Base-by-base conservation (phyloP, 1,140 invertebrate genomes). In the Odontomachus brunneus region DNA sequence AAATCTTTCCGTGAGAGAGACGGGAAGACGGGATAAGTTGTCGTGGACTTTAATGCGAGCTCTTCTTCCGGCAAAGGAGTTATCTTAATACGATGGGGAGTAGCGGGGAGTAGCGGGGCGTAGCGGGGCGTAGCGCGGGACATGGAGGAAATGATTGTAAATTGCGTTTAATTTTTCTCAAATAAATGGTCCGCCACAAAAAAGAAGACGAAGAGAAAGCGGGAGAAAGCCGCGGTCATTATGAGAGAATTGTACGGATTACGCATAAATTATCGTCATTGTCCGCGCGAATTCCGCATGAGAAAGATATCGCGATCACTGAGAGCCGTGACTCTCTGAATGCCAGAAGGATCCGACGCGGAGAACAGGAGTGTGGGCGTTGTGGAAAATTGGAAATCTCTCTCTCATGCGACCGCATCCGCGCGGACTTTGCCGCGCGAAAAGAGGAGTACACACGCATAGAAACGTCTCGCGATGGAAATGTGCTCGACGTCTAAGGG, bases 181-280 rank as follows among this genome's bases (percentile, higher is more conserved):
- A 71, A 80, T 71, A 48, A 78, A 80, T 29, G 14, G 49, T 55
- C 44, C 48, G 22, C 44, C 9, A 29, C 14, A 33, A 33, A 33
- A 7, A 44, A 44, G 9, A 33, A 69, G 71, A 71, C 44, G 3
- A 14, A 24, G 63, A 69, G 75, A 80, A 80, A 80, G 75, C 65
- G 57, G 29, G 63, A 59, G 75, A 80, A 80, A 80, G 65, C 24
- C 38, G 19, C 24, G 5, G 5, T 11, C n/a, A 57, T 69, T 48
- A 71, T 17, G 26, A 15, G 26, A 15, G 14, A 69, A 80, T 80
- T 80, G 33, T n/a, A 17, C 19, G 53, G n/a, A 24, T 65, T 76
- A 66, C 29, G 60, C 53, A 48, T 80, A 80, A 80, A 80, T 80
- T 69, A 80, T 29, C 12, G 44, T 80, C 26, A 67, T 78, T 66